A percentile compares a stretch with the other conserved stretches of the same genome.
Evolutionary conservation across 2,888 invertebrate genomes (phyloP).

Genomic region (Eilema depressum): DNA sequence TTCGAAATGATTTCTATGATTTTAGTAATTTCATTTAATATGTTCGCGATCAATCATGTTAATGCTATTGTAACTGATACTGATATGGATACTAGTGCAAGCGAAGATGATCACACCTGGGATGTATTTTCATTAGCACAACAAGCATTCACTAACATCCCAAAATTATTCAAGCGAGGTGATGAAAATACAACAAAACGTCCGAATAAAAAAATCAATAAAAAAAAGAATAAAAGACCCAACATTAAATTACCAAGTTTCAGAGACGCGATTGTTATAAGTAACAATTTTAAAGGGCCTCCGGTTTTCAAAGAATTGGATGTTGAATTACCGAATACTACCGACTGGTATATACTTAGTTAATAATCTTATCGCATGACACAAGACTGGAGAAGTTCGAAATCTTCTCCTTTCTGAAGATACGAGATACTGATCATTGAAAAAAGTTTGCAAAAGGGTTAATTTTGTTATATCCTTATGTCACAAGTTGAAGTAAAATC

Average conservation of each 20-base stretch:
- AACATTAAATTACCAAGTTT: neutral
- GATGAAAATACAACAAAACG: neutral
- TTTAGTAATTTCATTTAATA: neutral
- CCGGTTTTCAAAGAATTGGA: neutral
- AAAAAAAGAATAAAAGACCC: neutral
- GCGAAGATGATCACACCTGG: neutral
- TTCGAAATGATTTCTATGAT: neutral
- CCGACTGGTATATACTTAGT: neutral
- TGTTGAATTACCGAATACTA: neutral
- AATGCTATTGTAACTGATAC: neutral
- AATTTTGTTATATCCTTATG: no score
- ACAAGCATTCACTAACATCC: neutral
- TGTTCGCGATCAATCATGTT: neutral
- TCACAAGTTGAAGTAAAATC: no score
- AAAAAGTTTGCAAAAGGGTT: no score
- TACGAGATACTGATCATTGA: no score
- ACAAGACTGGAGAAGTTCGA: no score
- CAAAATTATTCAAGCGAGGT: neutral
- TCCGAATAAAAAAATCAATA: neutral
- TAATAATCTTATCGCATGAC: neutral
- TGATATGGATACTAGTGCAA: neutral
- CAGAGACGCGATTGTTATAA: slow-evolving; percentile 1
- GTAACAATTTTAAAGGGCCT: neutral
- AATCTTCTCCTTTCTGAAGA: no score
- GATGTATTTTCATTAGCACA: neutral